Evolutionary conservation across 1,140 invertebrate species (phyloP), one percentile per base, ranked within the genome.

Genomic region (Drosophila neocordata): DNA sequence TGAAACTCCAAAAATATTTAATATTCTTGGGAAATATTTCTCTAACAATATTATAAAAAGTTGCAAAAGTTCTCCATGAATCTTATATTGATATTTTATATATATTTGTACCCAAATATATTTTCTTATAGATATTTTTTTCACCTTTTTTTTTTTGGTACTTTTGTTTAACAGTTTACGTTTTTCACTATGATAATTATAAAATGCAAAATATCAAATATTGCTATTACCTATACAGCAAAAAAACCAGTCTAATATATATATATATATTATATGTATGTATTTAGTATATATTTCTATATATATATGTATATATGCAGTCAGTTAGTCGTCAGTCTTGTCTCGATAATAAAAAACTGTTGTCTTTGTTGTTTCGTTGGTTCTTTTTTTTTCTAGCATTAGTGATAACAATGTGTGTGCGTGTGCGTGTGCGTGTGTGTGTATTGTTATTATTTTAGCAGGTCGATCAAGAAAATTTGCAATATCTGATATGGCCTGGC

Each of bases 391-490:
- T 58, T 51, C 15, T 12, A 8, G 8, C 8, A 27, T 31, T 61
- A 11, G 41, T 68, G 69, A 69, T 79, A 78, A 78, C 34, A 31
- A 31, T 6, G 60, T 71, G 65, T 37, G 31, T 37, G 4, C 9
- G 31, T 58, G 55, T n/a, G n/a, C n/a, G n/a, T n/a, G 65, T 37
- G 31, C 24, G 4, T 6, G 31, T 58, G 55, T 35, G 27, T 24
- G 11, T 20, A 20, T 48, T 48, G 15, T 48, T 48, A 48, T 48
- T 64, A 69, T 77, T 70, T 62, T 61, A 52, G 51, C 69, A 53
- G 37, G 37, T 60, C 20, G 41, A 60, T 37, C 56, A 56, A 38
- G 38, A 71, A 75, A 62, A 71, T 67, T 68, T 65, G 75, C 75
- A 75, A 75, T 75, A 68, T 68, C 55, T 72, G 60, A 65, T 65